phyloP scores from a whole-genome alignment of 2,797 vertebrate genomes.

The Dendrocincla fuliginosa region DNA sequence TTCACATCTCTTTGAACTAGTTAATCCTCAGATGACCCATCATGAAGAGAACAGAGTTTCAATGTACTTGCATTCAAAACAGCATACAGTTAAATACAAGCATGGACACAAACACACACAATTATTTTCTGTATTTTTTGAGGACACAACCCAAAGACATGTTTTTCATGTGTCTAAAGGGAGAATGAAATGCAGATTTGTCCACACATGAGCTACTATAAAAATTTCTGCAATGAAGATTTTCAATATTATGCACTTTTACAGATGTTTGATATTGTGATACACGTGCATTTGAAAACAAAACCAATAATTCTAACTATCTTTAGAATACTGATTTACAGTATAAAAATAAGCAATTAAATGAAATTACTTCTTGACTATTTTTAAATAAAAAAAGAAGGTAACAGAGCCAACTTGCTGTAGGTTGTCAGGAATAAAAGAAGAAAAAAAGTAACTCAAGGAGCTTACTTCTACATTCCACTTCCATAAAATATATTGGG shows the following conservation, averaged over 20 bases:
- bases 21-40: background rate
- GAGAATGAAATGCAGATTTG: background rate
- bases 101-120: background rate
- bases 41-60: background rate
- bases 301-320: background rate
- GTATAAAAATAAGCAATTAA: background rate
- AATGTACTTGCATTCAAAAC: background rate
- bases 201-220: background rate
- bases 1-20: background rate
- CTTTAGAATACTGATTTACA: background rate
- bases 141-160: background rate
- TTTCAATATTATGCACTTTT: background rate
- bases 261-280: background rate
- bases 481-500: background rate
- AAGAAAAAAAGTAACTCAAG: fast-evolving
- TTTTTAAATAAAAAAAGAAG: background rate
- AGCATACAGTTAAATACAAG: background rate
- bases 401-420: background rate
- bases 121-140: background rate
- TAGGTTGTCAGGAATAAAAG: background rate
- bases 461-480: background rate
- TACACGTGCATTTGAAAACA: background rate
- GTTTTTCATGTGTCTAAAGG: background rate
- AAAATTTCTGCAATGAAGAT: background rate
- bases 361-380: fast-evolving